A percentile compares a stretch with the other conserved stretches of the same genome.
These are phyloP conservation scores for Euplexia lucipara DNA, from an alignment of 2,888 invertebrate genomes.

Conservation along the genomic window DNA sequence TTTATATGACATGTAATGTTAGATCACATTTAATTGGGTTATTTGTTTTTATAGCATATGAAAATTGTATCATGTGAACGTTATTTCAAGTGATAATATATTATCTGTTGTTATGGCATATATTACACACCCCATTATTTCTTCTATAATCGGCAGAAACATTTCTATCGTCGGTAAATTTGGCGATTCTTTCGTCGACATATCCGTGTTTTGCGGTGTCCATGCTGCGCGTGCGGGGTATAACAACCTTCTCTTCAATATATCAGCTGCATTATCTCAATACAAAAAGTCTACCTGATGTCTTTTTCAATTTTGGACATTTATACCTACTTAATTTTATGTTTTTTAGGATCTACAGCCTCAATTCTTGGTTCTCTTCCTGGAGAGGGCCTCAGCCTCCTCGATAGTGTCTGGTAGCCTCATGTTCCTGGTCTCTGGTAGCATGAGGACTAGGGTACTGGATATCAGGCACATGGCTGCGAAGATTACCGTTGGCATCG, in stretches of 20 bases:
- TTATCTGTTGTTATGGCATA: too few relatives aligned
- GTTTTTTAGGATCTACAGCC: constrained; percentile 45
- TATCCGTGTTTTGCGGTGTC: too few relatives aligned
- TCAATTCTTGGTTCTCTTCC: constrained; percentile 74
- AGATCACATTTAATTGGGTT: too few relatives aligned
- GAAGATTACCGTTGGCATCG: constrained; percentile 92
- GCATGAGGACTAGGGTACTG: constrained; percentile 91
- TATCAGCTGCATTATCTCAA: constrained; percentile 32
- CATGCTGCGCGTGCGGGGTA: too few relatives aligned
- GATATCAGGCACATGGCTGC: constrained; percentile 92
- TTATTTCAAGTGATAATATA: too few relatives aligned
- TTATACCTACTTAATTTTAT: constrained; percentile 40
- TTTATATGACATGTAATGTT: too few relatives aligned
- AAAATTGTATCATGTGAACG: too few relatives aligned
- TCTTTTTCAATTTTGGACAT: constrained; percentile 42
- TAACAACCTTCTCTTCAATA: neutral
- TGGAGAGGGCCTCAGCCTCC: constrained; percentile 91
- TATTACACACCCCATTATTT: too few relatives aligned
- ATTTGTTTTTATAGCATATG: too few relatives aligned
- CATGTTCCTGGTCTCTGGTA: constrained; percentile 93
- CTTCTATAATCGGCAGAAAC: too few relatives aligned
- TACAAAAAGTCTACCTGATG: constrained; percentile 28
- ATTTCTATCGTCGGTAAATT: too few relatives aligned
- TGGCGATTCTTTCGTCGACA: too few relatives aligned
- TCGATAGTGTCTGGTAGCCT: constrained; percentile 93